Evolutionary conservation across 2,888 invertebrate genomes (phyloP), one percentile per base, ranked within the genome.

Genomic region (Coelopa pilipes): DNA sequence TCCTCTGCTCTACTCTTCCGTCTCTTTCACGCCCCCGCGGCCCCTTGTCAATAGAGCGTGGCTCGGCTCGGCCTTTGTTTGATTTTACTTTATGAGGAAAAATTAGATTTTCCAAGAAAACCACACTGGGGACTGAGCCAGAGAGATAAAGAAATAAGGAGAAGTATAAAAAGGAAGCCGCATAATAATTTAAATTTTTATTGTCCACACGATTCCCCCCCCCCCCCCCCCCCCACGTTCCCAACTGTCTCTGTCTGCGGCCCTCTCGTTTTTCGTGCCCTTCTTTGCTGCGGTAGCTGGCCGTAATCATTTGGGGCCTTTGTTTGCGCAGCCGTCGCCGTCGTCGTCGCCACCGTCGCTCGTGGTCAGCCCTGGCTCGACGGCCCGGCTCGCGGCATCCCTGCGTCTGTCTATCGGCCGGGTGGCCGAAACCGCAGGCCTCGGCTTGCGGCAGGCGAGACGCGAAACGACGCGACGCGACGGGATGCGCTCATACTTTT

Each of bases 181-280:
- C n/a, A 70, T 74, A 71, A 74, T 82, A 82, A 82, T 82, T 82
- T 83, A 81, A 83, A 82, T 82, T 82, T 83, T 82, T 82, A 82
- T 83, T 82, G 83, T 80, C 76, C 77, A 76, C 77, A 77, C 77
- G 70, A 74, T 76, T 77, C 57, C 59, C 46, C 50, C 34, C 53
- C 12, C 45, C 19, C 7, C 46, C 11, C 60, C 53, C 10, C 2
- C 10, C 34, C 10, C 13, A 24, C 15, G 10, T 21, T 24, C 15
- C 2, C 24, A 15, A 15, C 34, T 24, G 60, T 24, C 60, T 19
- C 24, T 62, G 10, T 24, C 15, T 19, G 21, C 24, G 13, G 12
- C 34, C 24, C 15, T 19, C 13, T 66, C n/a, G 9, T 45, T 66
- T 50, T 49, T 66, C 17, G 66, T 47, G 15, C 50, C 24, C 13